Evolutionary conservation across 2,888 invertebrate species (phyloP), one percentile per base, ranked within the genome.

Genomic region (Luperina testacea): DNA sequence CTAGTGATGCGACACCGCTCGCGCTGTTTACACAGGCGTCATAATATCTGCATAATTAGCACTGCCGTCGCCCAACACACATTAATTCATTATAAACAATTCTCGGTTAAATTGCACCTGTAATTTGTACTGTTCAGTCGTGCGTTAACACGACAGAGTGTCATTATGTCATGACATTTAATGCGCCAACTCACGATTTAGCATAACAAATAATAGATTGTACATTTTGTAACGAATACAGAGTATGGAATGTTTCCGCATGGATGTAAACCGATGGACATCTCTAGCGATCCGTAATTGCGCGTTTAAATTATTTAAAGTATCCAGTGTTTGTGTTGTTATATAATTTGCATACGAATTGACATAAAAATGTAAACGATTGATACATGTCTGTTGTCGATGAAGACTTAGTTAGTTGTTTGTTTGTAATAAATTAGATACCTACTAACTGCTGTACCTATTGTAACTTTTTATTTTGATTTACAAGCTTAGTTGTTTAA

Each of bases 191-290:
- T 89, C 90, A 88, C 82, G 90, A 90, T 93, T 96, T 96, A 93
- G 94, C 96, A 96, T 96, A 96, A 89, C 95, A 96, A 96, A 96
- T 96, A 93, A 96, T 92, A 96, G 94, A 89, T 90, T 87, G 90
- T 90, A 92, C 94, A 94, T 95, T 94, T 93, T 92, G 93, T 89
- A 89, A 90, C 84, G 82, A 89, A 89, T 90, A 87, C 90, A 73
- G 57, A 77, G 73, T 9, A 69, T 83, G 86, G 88, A 90, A 91
- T 89, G 88, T 90, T 90, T 91, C 90, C 88, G 89, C 77, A 80
- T 74, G 57, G 45, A 57, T 57, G 42, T 72, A 53, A 45, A 42
- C 32, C n/a, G 27, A 76, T 27, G 59, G 59, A 48, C 75, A 75
- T 75, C 75, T 76, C 67, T 78, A 80, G 38, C n/a, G 15, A 53